A percentile compares a stretch with the other conserved stretches of the same genome.
Conservation (phyloP, 1,140 invertebrate genomes). For the Calephelis nemesis region DNA sequence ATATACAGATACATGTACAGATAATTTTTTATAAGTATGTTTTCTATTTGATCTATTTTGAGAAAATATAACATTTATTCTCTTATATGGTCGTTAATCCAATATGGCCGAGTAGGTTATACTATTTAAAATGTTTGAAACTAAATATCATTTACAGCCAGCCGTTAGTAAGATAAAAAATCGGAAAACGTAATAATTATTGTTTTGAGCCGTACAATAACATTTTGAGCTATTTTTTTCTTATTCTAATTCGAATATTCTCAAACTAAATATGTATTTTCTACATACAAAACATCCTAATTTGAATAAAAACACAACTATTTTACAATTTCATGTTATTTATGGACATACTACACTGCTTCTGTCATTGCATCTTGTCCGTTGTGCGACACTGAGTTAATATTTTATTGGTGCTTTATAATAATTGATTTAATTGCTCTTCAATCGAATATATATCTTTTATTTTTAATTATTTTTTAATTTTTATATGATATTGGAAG, state of each 20-base stretch:
- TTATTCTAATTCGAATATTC: not conserved
- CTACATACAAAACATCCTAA: constrained; percentile 59
- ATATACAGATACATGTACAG: too few species aligned
- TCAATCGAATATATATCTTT: too few species aligned
- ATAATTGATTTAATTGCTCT: not conserved
- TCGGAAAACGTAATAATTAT: constrained; percentile 30
- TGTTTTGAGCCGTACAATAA: constrained; percentile 43
- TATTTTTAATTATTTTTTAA: too few species aligned
- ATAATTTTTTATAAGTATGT: too few species aligned
- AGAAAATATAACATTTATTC: too few species aligned
- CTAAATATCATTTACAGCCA: too few species aligned
- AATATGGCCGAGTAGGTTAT: too few species aligned
- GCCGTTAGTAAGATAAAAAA: constrained; percentile 20
- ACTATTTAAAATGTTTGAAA: too few species aligned
- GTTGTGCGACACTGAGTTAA: constrained; percentile 32
- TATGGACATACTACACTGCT: constrained; percentile 37
- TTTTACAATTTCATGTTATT: constrained; percentile 49
- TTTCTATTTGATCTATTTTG: too few species aligned
- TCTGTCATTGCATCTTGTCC: constrained; percentile 31
- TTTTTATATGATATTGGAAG: too few species aligned
- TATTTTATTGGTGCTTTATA: constrained; percentile 32
- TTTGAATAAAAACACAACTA: constrained; percentile 43
- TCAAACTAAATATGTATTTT: constrained; percentile 52
- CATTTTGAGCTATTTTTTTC: too few species aligned
- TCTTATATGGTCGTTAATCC: too few species aligned